Conservation (phyloP, 2,797 vertebrate genomes). For the Hippocampus kuda region DNA sequence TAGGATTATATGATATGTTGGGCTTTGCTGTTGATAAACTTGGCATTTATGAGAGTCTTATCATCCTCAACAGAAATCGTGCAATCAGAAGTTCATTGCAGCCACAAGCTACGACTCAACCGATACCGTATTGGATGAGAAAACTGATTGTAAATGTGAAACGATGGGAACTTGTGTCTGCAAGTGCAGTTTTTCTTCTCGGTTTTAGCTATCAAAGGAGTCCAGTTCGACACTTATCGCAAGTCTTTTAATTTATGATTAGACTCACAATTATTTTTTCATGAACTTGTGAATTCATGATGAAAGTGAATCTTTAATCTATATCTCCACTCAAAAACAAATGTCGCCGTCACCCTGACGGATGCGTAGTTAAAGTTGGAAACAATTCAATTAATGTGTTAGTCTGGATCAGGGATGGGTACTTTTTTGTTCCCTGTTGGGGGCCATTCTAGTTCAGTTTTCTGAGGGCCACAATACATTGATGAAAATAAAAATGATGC, state of each 20-base stretch:
- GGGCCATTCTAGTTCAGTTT: not conserved
- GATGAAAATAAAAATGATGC: too few species aligned
- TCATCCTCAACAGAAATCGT: constrained; percentile 29
- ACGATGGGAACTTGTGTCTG: not conserved
- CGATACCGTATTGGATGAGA: not conserved
- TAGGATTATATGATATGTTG: constrained; percentile 53
- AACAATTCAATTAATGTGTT: not conserved
- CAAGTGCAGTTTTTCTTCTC: not conserved
- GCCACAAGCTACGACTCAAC: constrained; percentile 13
- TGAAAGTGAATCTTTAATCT: not conserved
- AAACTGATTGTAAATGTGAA: not conserved
- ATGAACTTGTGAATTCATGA: not conserved
- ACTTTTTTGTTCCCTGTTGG: not conserved
- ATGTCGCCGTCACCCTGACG: not conserved
- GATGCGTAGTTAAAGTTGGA: not conserved
- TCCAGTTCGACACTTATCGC: not conserved
- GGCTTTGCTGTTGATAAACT: constrained; percentile 4
- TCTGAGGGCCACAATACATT: not conserved
- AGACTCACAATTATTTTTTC: not conserved
- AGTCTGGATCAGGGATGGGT: not conserved
- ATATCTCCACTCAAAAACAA: not conserved
- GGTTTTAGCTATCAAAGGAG: not conserved
- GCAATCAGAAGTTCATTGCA: constrained; percentile 24
- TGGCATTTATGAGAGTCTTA: constrained; percentile 32
- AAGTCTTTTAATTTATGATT: not conserved